Evolutionary conservation across 2,888 invertebrate genomes (phyloP).

Genomic region (Lasioglossum malachurum): DNA sequence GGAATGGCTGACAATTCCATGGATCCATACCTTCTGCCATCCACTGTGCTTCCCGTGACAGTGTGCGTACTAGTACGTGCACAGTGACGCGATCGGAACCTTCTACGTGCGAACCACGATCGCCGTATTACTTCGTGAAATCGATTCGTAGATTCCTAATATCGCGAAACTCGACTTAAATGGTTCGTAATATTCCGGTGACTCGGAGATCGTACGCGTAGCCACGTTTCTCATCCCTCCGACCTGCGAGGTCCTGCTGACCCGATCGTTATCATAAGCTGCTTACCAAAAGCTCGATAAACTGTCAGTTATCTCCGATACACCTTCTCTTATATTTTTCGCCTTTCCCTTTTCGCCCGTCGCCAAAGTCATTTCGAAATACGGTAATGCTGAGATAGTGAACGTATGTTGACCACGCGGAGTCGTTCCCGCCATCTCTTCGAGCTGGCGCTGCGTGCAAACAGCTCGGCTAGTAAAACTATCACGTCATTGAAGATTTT

Average conservation of each 20-base stretch:
- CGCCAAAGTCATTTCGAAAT: not conserved
- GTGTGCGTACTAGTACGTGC: slow-evolving; percentile 45
- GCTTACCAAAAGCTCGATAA: slow-evolving; percentile 31
- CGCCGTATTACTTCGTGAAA: slow-evolving; percentile 72
- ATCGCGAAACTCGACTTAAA: slow-evolving; percentile 78
- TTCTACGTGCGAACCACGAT: slow-evolving; percentile 6
- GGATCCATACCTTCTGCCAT: slow-evolving; percentile 73
- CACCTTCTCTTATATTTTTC: not conserved
- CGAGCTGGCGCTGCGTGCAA: not conserved
- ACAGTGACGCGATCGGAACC: slow-evolving; percentile 21
- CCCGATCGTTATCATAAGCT: slow-evolving; percentile 49
- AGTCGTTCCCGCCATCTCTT: not conserved
- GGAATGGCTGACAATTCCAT: slow-evolving; percentile 81
- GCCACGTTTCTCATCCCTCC: slow-evolving; percentile 5
- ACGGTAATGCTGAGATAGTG: not conserved
- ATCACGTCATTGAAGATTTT: not conserved
- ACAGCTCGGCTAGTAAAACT: not conserved
- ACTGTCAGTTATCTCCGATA: slow-evolving; percentile 40
- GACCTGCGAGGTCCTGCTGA: slow-evolving; percentile 18
- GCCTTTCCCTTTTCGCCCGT: not conserved
- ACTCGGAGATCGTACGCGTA: slow-evolving; percentile 16
- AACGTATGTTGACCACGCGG: not conserved
- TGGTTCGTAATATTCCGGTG: slow-evolving; percentile 75
- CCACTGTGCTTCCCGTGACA: slow-evolving; percentile 46
- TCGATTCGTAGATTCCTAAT: slow-evolving; percentile 79